A percentile compares a stretch with the other conserved stretches of the same genome.
Evolutionary conservation across 2,113 vertebrate species (phyloP).

Genomic region (Aix galericulata): DNA sequence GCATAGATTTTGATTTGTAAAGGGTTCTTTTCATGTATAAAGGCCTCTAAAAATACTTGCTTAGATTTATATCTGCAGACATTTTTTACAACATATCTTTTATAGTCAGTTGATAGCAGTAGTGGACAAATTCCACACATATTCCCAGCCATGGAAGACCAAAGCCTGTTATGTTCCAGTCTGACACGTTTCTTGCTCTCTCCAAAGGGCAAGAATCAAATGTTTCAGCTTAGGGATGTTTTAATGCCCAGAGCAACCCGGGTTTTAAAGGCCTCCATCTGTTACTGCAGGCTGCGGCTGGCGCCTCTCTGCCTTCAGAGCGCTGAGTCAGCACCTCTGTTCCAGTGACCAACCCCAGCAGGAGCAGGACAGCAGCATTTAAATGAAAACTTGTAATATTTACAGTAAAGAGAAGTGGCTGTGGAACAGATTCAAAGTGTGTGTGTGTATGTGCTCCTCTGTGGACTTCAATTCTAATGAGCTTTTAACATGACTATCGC

Average conservation of each 20-base stretch:
- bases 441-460: background rate
- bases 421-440: background rate
- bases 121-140: conserved; percentile 5
- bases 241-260: conserved; percentile 27
- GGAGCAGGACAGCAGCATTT: background rate
- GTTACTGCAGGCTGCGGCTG: background rate
- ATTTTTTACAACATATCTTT: background rate
- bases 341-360: background rate
- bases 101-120: conserved; percentile 5
- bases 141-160: background rate
- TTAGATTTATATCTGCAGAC: background rate
- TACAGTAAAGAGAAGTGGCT: background rate
- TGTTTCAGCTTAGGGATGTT: background rate
- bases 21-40: background rate
- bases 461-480: background rate
- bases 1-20: background rate
- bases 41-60: background rate
- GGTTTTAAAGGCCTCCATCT: conserved; percentile 60
- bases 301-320: conserved; percentile 18
- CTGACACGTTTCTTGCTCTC: background rate
- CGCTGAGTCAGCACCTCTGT: conserved; percentile 11
- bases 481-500: background rate
- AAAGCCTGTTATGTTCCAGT: background rate
- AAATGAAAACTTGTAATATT: background rate
- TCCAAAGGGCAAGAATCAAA: conserved; percentile 33